Base-by-base conservation (phyloP, 1,140 invertebrate genomes). In the Tetranychus urticae region DNA sequence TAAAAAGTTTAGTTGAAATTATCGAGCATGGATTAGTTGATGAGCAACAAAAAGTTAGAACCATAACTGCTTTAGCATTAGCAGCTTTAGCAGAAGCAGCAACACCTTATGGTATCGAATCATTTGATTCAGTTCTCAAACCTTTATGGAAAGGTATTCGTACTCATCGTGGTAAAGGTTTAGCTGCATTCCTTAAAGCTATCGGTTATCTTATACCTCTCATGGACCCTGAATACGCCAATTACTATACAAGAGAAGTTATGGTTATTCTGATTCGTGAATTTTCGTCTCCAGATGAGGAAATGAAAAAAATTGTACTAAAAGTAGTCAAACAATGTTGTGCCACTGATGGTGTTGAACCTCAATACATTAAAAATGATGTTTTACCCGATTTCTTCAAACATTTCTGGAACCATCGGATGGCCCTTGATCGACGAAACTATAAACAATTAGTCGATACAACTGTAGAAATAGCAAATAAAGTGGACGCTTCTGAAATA, bases 321-420 rank as follows among this genome's bases (percentile, higher is more conserved):
- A 99, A 99, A 77, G 86, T 98, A 63, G 96, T 99, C n/a, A 99
- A 99, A 73, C 96, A 99, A 74, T 99, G 96, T 76, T 99, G 94
- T 73, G 92, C 88, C 13, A 99, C 96, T 0, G 96, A 99, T 76
- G 96, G 96, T 84, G 96, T 99, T 35, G 94, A 98, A 72, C 82
- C 94, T 0, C 87, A 94, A 66, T 99, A 99, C 66, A 99, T 99
- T 65, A 97, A 97, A 75, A 91, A 97, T 69, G 94, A 99, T 74
- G 97, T 99, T 66, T 75, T 99, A 60, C 91, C 93, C 3, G 90
- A 93, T 68, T 99, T 98, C 74, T 99, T 99, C 76, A 96, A 96
- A 76, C 89, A 97, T 71, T 99, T 99, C 72, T 99, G 96, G 96
- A 99, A 98, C 73, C 94, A 98, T 71, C 80, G 94, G 61, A 99